Evolutionary conservation across 2,797 vertebrate genomes (phyloP).

Genomic region (Silurus aristotelis): DNA sequence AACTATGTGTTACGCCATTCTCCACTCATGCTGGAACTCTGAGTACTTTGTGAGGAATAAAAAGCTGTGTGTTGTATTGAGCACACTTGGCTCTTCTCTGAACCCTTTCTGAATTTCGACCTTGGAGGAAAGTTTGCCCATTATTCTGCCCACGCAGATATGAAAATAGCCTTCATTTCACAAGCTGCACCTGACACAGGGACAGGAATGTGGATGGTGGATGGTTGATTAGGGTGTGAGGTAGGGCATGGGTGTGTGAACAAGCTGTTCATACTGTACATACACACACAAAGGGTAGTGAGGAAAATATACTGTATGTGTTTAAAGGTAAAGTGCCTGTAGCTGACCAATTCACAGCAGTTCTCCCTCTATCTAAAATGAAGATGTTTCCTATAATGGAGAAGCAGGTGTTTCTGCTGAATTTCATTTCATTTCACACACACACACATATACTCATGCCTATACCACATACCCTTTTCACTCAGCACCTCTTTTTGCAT

Average conservation of each 20-base stretch:
- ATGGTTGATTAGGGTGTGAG: no score
- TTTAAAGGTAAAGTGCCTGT: neutral
- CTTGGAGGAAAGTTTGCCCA: slow-evolving; percentile 78
- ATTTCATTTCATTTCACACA: neutral
- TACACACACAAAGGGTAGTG: neutral
- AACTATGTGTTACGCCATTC: slow-evolving; percentile 54
- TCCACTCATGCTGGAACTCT: slow-evolving; percentile 59
- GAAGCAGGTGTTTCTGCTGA: neutral
- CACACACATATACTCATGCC: neutral
- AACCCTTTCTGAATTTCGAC: slow-evolving; percentile 76
- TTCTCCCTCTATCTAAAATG: slow-evolving; percentile 9
- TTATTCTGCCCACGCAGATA: slow-evolving; percentile 76
- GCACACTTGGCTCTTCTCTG: slow-evolving; percentile 67
- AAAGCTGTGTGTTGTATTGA: slow-evolving; percentile 72
- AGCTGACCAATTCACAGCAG: neutral
- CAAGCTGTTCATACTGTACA: neutral
- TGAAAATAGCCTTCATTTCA: slow-evolving; percentile 81
- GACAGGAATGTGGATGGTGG: neutral
- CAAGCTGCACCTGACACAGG: slow-evolving; percentile 48
- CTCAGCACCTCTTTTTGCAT: slow-evolving; percentile 34
- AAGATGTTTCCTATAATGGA: slow-evolving; percentile 2
- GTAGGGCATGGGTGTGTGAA: neutral
- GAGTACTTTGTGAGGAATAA: slow-evolving; percentile 63
- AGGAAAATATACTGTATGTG: no score
- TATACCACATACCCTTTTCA: slow-evolving; percentile 48